Evolutionary conservation across 1,140 invertebrate species (phyloP).

Genomic region (Aphelinus atriplicis): DNA sequence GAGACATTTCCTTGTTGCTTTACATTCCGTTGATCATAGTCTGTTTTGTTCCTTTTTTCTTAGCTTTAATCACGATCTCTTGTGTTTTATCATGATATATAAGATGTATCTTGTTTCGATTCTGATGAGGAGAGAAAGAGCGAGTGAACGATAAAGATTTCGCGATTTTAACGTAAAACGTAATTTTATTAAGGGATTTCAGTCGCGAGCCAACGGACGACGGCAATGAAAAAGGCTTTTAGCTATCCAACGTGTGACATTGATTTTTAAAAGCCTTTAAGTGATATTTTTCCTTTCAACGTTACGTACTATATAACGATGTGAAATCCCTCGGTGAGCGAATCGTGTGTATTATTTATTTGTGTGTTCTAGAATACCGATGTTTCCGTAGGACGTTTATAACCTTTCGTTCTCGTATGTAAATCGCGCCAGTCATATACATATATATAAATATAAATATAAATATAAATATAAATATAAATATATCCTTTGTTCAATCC

Average conservation of each 20-base stretch:
- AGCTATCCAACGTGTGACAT: conserved; percentile 1
- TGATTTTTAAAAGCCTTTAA: conserved; percentile 25
- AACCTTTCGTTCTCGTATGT: not conserved
- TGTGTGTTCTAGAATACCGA: not conserved
- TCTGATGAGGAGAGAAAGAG: no score
- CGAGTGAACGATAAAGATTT: no score
- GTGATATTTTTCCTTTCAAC: conserved; percentile 17
- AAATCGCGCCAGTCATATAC: not conserved
- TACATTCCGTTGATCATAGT: no score
- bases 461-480: not conserved
- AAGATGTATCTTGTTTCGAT: no score
- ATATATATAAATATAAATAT: no score
- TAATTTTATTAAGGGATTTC: conserved; percentile 17
- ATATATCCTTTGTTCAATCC: conserved; percentile 8
- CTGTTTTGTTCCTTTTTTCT: no score
- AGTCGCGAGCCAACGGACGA: conserved; percentile 5
- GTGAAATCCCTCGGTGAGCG: not conserved
- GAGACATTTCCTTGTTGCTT: no score
- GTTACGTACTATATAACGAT: not conserved
- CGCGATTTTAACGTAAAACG: not conserved
- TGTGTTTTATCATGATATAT: no score
- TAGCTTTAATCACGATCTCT: no score
- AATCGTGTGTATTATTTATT: not conserved
- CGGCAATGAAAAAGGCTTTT: conserved; percentile 10
- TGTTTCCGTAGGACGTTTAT: not conserved